These are phyloP conservation scores for Rhogogaster chlorosoma DNA, from an alignment of 2,888 invertebrate genomes.

Conservation along the genomic window DNA sequence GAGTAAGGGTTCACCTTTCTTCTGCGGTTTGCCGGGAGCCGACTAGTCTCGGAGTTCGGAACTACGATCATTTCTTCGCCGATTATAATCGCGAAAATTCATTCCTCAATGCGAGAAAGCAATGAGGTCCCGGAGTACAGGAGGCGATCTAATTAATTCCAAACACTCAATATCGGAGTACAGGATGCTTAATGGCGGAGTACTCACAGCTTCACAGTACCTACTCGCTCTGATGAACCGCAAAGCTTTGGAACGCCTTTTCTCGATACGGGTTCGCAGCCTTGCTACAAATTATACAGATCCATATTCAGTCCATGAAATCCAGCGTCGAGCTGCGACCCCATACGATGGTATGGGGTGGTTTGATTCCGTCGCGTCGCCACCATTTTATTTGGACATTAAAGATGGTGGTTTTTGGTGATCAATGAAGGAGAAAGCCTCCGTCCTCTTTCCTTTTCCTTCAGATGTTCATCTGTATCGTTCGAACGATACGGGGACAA, in stretches of 20 bases:
- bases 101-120: neutral
- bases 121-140: neutral
- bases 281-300: neutral
- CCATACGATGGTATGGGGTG: neutral
- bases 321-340: neutral
- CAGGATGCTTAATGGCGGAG: neutral
- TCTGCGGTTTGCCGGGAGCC: neutral
- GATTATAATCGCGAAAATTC: neutral
- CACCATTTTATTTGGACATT: neutral
- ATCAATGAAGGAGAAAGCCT: neutral
- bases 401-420: neutral
- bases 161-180: neutral
- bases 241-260: neutral
- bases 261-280: neutral
- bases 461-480: neutral
- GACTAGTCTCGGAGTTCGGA: neutral
- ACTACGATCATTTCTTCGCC: neutral
- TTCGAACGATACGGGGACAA: neutral
- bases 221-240: neutral
- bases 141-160: constrained; percentile 22
- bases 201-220: neutral
- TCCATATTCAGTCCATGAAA: constrained; percentile 1
- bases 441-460: neutral
- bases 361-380: neutral
- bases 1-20: neutral